phyloP scores from a whole-genome alignment of 2,113 vertebrate species.

The Gobiocypris rarus region DNA sequence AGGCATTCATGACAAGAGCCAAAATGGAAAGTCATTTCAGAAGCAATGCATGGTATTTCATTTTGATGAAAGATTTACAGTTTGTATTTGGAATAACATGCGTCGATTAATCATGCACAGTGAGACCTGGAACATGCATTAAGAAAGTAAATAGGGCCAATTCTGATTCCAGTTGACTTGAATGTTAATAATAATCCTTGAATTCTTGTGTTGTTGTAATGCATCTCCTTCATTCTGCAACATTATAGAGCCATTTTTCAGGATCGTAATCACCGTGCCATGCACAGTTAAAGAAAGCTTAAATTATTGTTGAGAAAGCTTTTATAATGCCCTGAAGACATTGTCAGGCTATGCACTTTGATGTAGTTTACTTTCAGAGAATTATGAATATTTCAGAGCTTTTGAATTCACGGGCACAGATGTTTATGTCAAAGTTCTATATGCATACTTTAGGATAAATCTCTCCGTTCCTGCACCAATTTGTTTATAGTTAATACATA shows the following conservation, averaged over 20 bases:
- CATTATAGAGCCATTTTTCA: not conserved
- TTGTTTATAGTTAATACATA: not conserved
- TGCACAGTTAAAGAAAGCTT: constrained; percentile 15
- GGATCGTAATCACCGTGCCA: not conserved
- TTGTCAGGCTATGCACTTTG: constrained; percentile 14
- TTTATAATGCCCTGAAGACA: constrained; percentile 13
- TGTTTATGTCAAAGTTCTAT: constrained; percentile 8
- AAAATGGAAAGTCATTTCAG: not conserved
- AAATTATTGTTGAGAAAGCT: constrained; percentile 33
- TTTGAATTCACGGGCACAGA: constrained; percentile 28
- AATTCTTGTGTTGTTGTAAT: not conserved
- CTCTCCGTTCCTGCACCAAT: not conserved
- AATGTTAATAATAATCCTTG: constrained; percentile 20
- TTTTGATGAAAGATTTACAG: constrained; percentile 16
- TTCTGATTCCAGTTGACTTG: constrained; percentile 11
- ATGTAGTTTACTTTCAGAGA: constrained; percentile 24
- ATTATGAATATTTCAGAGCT: constrained; percentile 34
- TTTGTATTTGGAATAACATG: not conserved
- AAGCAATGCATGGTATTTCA: not conserved
- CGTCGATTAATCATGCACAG: not conserved
- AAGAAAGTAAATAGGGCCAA: not conserved
- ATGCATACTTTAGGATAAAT: constrained; percentile 5
- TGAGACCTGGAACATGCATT: constrained; percentile 1
- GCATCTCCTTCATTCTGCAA: not conserved
- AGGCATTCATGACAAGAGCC: not conserved